phyloP scores from a whole-genome alignment of 2,113 vertebrate species.

The Paralichthys olivaceus region DNA sequence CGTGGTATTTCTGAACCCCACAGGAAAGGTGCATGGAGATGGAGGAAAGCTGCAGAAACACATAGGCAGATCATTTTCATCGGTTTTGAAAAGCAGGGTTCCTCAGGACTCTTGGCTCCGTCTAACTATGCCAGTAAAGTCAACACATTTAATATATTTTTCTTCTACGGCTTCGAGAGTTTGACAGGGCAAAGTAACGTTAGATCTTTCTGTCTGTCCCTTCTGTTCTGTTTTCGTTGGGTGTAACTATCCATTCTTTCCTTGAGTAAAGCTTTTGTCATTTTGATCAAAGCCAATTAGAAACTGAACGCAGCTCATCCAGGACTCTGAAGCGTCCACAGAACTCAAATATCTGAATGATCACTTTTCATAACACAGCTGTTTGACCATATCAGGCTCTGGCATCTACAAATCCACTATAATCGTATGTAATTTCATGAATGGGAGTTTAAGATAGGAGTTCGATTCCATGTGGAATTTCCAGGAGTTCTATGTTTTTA shows the following conservation, averaged over 20 bases:
- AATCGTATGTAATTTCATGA: neutral
- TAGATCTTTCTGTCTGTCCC: slow-evolving; percentile 15
- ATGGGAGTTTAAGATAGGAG: slow-evolving; percentile 2
- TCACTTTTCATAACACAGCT: slow-evolving; percentile 30
- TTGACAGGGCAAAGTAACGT: slow-evolving; percentile 37
- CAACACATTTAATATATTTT: slow-evolving; percentile 66
- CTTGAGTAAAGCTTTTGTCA: slow-evolving; percentile 29
- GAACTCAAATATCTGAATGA: slow-evolving; percentile 5
- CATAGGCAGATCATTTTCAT: slow-evolving; percentile 58
- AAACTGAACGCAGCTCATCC: neutral
- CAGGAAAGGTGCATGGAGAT: slow-evolving; percentile 30
- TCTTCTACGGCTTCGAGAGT: slow-evolving; percentile 51
- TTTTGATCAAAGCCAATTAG: slow-evolving; percentile 22
- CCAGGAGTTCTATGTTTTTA: neutral
- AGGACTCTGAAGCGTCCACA: neutral
- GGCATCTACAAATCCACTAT: neutral
- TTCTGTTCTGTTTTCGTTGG: slow-evolving; percentile 23
- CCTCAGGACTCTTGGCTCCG: slow-evolving; percentile 57
- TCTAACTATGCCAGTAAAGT: slow-evolving; percentile 63
- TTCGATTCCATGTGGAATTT: slow-evolving; percentile 20
- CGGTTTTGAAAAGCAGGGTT: slow-evolving; percentile 54
- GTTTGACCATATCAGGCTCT: slow-evolving; percentile 12
- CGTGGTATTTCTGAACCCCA: slow-evolving; percentile 27
- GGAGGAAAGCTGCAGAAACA: slow-evolving; percentile 52
- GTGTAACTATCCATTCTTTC: slow-evolving; percentile 17